These are phyloP conservation scores for Mythimna impura DNA, from an alignment of 2,888 invertebrate genomes.

Conservation along the genomic window DNA sequence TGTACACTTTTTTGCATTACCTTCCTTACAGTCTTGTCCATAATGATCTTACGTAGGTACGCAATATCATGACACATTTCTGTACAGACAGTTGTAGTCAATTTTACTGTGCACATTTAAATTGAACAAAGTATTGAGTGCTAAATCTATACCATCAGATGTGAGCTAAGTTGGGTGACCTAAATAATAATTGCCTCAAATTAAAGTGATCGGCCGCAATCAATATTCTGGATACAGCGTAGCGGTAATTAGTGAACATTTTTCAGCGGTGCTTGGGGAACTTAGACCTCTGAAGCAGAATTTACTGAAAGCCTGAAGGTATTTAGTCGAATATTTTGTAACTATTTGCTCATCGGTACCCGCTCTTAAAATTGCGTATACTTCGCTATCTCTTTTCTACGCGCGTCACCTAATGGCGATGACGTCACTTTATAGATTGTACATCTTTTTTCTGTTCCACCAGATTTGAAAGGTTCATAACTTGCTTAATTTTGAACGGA, in stretches of 20 bases:
- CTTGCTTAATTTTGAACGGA: too few relatives aligned
- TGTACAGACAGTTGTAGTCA: neutral
- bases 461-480: too few relatives aligned
- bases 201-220: constrained; percentile 53
- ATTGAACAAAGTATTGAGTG: constrained; percentile 13
- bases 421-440: too few relatives aligned
- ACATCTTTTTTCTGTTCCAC: too few relatives aligned
- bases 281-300: constrained; percentile 12
- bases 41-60: constrained; percentile 14
- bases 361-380: constrained; percentile 14
- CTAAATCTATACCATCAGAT: constrained; percentile 26
- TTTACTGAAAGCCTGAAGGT: constrained; percentile 3
- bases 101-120: neutral
- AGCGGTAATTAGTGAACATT: constrained; percentile 56
- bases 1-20: constrained; percentile 11
- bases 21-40: neutral
- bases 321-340: constrained; percentile 21
- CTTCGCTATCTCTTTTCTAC: too few relatives aligned
- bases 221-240: constrained; percentile 55
- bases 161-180: constrained; percentile 42
- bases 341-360: constrained; percentile 36
- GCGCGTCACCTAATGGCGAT: too few relatives aligned
- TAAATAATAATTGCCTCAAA: constrained; percentile 56
- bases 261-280: constrained; percentile 32
- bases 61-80: constrained; percentile 2